phyloP scores from a whole-genome alignment of 2,888 invertebrate species.

The Dendrolimus pini region DNA sequence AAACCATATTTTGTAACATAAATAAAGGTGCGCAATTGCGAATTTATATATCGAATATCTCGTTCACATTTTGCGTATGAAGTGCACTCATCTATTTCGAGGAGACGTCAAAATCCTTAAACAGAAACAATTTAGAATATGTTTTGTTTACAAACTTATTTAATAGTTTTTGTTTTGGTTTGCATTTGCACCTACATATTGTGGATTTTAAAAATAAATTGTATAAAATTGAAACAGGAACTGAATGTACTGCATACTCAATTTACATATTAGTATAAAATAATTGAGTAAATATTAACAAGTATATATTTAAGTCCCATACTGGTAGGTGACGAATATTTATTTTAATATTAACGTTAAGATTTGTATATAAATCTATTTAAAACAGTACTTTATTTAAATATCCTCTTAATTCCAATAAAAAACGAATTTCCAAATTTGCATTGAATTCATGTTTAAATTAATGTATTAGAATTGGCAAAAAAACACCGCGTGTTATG shows the following conservation, averaged over 20 bases:
- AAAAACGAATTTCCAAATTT: no score
- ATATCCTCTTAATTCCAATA: no score
- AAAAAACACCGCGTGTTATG: no score
- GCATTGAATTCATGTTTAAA: no score
- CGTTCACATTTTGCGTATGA: no score
- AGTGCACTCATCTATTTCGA: no score
- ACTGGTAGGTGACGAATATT: neutral
- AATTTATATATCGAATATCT: no score
- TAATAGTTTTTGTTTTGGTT: neutral
- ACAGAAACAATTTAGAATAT: neutral
- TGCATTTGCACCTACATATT: neutral
- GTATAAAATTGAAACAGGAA: neutral
- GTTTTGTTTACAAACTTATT: neutral
- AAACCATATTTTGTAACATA: no score
- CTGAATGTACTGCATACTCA: neutral
- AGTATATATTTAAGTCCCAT: neutral
- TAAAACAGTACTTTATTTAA: conserved; percentile 13
- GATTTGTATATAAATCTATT: conserved; percentile 1
- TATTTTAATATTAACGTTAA: conserved; percentile 2
- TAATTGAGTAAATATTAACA: conserved; percentile 3
- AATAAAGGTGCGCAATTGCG: no score
- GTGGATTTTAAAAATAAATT: neutral
- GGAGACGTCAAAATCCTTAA: no score
- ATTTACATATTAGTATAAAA: conserved; percentile 1
- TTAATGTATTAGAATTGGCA: no score